These are phyloP conservation scores for Jordanella pulchra DNA, from an alignment of 2,797 vertebrate genomes.

Conservation along the genomic window DNA sequence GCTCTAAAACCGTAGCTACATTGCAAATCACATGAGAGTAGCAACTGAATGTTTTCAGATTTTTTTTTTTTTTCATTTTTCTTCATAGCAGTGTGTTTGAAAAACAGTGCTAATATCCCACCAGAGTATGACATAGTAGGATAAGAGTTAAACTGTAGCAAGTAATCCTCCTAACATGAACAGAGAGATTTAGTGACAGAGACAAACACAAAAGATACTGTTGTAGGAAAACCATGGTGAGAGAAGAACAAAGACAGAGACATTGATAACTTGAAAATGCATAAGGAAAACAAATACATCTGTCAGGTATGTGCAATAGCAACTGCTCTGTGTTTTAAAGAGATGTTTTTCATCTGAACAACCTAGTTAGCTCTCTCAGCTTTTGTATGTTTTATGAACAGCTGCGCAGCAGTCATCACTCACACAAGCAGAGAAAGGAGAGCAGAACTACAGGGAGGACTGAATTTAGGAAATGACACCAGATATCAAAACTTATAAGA, in stretches of 20 bases:
- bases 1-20: not conserved
- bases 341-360: slow-evolving; percentile 23
- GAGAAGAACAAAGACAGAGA: slow-evolving; percentile 49
- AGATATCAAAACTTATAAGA: slow-evolving; percentile 48
- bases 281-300: slow-evolving; percentile 50
- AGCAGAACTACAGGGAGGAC: slow-evolving; percentile 6
- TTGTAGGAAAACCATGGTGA: slow-evolving; percentile 36
- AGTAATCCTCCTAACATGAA: slow-evolving; percentile 57
- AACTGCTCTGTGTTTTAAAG: slow-evolving; percentile 15
- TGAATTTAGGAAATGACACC: slow-evolving; percentile 38
- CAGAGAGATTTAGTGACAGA: slow-evolving; percentile 55
- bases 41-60: not conserved
- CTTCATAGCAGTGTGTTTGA: not conserved
- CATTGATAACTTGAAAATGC: slow-evolving; percentile 47
- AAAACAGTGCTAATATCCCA: slow-evolving; percentile 16
- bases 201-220: slow-evolving; percentile 34
- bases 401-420: slow-evolving; percentile 21
- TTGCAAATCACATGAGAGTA: not conserved
- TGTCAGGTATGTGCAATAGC: slow-evolving; percentile 8
- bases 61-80: not conserved
- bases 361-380: slow-evolving; percentile 11
- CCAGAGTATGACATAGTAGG: slow-evolving; percentile 34
- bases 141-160: slow-evolving; percentile 30
- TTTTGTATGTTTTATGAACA: slow-evolving; percentile 32
- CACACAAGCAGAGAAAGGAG: slow-evolving; percentile 19